Conservation (phyloP, 2,797 vertebrate species). For the Bradypodion pumilum region DNA sequence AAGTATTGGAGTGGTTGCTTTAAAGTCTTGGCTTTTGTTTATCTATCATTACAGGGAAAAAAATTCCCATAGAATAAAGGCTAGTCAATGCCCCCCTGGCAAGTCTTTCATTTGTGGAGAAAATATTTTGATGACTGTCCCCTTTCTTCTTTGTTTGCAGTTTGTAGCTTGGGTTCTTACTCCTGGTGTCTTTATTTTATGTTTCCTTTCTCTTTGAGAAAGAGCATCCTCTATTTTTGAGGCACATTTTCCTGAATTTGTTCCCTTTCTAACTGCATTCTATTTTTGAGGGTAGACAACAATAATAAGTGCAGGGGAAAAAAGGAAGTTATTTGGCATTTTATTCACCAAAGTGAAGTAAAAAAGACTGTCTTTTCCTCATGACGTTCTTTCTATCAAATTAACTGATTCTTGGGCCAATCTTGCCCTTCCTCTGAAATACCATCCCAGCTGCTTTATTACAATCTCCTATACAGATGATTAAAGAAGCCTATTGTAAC, state of each 20-base stretch:
- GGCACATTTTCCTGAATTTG: neutral
- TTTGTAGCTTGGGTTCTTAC: constrained; percentile 18
- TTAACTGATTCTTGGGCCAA: neutral
- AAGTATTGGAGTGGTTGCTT: neutral
- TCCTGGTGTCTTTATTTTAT: constrained; percentile 30
- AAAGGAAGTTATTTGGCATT: neutral
- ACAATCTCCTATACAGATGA: neutral
- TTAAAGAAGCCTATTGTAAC: neutral
- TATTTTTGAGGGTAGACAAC: constrained; percentile 1
- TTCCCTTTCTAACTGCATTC: constrained; percentile 10
- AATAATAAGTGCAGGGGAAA: neutral
- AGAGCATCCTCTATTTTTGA: constrained; percentile 12
- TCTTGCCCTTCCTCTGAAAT: neutral
- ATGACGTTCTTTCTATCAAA: neutral
- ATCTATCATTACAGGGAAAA: constrained; percentile 31
- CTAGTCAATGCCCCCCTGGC: neutral
- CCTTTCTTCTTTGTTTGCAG: neutral
- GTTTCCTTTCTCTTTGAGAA: constrained; percentile 2
- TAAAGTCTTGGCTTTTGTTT: constrained; percentile 18
- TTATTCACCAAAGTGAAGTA: neutral
- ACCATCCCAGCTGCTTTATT: neutral
- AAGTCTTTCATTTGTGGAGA: constrained; percentile 41
- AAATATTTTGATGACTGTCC: neutral
- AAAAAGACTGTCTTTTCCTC: neutral
- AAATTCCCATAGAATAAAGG: constrained; percentile 18